Percentiles rank a stretch among this genome's conserved stretches.
phyloP scores from a whole-genome alignment of 2,888 invertebrate species.

The Leptopterna dolabrata region DNA sequence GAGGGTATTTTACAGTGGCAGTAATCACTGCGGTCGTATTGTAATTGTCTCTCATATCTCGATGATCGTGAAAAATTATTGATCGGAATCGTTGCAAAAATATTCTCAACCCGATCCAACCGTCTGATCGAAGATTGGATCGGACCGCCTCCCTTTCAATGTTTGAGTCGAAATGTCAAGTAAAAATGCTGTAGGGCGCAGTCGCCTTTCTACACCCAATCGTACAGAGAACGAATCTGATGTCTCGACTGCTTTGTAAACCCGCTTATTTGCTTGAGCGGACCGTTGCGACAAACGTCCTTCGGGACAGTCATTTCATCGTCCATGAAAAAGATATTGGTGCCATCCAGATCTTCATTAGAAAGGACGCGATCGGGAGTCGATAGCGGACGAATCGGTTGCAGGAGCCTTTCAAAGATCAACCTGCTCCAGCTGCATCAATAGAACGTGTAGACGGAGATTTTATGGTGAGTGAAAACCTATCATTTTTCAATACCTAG shows the following conservation, averaged over 20 bases:
- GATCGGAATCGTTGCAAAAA: background rate
- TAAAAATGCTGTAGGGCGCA: background rate
- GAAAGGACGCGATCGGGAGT: background rate
- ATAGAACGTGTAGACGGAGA: too few species aligned
- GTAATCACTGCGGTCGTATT: background rate
- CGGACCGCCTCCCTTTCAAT: background rate
- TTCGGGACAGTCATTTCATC: background rate
- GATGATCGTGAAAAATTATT: background rate
- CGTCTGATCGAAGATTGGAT: background rate
- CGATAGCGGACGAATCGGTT: background rate
- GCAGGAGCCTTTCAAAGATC: background rate
- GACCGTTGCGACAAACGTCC: background rate
- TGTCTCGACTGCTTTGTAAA: background rate
- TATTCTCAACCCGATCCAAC: background rate
- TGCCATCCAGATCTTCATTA: background rate
- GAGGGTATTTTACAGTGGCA: too few species aligned
- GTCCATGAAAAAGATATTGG: background rate
- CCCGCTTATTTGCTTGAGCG: background rate
- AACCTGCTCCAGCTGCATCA: background rate
- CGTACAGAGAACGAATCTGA: background rate
- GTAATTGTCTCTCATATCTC: background rate
- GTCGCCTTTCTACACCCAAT: background rate
- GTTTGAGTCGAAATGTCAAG: background rate
- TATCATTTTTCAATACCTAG: too few species aligned
- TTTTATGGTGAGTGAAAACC: too few species aligned